Conservation (phyloP, 2,797 vertebrate species). For the Ceryle rudis region DNA sequence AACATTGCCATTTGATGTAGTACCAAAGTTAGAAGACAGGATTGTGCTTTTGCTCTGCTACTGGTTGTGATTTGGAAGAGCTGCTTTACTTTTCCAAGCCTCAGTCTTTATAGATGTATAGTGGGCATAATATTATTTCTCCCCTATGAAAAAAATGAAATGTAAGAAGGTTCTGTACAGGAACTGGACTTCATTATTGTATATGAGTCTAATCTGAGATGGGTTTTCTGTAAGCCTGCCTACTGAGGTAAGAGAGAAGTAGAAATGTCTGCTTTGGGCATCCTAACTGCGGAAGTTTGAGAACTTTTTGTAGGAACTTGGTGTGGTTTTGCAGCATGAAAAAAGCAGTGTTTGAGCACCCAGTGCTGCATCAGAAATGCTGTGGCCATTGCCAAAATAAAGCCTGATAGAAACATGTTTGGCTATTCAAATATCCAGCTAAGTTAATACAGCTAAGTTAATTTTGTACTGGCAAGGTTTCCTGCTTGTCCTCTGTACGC, state of each 20-base stretch:
- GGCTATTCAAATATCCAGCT: neutral
- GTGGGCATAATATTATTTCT: neutral
- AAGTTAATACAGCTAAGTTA: neutral
- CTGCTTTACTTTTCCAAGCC: neutral
- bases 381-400: neutral
- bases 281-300: neutral
- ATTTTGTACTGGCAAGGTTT: neutral
- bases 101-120: neutral
- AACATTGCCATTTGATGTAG: neutral
- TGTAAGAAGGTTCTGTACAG: neutral
- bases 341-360: neutral
- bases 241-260: neutral
- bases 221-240: neutral
- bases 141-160: neutral
- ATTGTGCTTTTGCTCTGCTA: neutral
- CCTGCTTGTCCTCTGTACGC: neutral
- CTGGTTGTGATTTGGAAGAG: neutral
- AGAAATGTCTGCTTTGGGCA: neutral
- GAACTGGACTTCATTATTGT: neutral
- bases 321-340: neutral
- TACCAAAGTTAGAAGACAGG: neutral
- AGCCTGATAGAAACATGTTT: neutral
- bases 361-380: neutral
- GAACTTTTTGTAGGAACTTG: neutral
- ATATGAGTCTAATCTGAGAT: neutral